Percentiles rank a stretch among this genome's conserved stretches.
Conservation (phyloP, 1,140 invertebrate species). For the Drosophila erecta region DNA sequence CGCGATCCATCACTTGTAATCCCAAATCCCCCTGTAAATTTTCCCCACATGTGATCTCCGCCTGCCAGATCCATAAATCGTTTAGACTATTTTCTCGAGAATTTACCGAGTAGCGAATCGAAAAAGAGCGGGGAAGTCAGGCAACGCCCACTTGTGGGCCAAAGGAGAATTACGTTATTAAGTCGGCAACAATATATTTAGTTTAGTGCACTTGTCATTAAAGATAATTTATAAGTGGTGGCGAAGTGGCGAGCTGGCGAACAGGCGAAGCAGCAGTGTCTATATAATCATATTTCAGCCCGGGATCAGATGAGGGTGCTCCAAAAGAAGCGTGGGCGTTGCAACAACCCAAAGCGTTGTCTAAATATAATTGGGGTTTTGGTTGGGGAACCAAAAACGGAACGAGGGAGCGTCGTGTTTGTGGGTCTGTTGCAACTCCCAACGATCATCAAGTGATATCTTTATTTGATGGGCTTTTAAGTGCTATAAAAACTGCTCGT, state of each 20-base stretch:
- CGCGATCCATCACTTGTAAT: conserved; percentile 35
- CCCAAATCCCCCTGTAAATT: not conserved
- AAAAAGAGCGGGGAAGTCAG: not conserved
- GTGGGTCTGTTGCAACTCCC: conserved; percentile 59
- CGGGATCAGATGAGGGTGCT: conserved; percentile 19
- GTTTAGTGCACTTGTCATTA: conserved; percentile 80
- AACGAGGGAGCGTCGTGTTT: conserved; percentile 11
- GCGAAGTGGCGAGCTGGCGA: not conserved
- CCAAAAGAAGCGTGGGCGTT: conserved; percentile 54
- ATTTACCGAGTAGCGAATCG: not conserved
- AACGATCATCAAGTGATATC: conserved; percentile 33
- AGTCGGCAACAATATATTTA: conserved; percentile 76
- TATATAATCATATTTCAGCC: conserved; percentile 58
- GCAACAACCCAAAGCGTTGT: conserved; percentile 32
- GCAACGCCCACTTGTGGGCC: conserved; percentile 63
- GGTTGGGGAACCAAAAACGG: not conserved
- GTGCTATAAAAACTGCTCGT: conserved; percentile 46
- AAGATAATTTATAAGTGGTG: conserved; percentile 75
- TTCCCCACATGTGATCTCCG: conserved; percentile 11
- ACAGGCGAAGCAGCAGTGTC: conserved; percentile 6
- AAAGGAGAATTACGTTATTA: conserved; percentile 66
- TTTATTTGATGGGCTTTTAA: conserved; percentile 66
- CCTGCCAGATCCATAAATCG: conserved; percentile 58
- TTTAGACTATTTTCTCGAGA: conserved; percentile 46
- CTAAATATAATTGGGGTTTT: conserved; percentile 59